Percentiles rank a stretch among this genome's conserved stretches.
These are phyloP conservation scores for Cylloceria caligata DNA, from an alignment of 2,888 invertebrate genomes.

Conservation along the genomic window DNA sequence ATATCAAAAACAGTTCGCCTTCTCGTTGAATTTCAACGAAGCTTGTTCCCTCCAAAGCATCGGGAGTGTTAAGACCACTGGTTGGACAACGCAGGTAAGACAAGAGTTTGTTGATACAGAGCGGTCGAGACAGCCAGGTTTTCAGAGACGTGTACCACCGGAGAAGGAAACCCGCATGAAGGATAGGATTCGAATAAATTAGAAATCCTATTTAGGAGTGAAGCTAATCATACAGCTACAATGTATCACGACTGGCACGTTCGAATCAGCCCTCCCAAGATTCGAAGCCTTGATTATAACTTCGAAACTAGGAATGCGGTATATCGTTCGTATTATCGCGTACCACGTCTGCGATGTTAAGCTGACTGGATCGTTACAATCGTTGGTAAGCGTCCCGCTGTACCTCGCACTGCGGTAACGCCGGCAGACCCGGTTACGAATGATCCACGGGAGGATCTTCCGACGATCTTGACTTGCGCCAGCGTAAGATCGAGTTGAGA, in stretches of 20 bases:
- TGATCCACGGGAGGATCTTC: background rate
- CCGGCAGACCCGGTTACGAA: background rate
- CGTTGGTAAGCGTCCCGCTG: too few species aligned
- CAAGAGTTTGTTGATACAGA: conserved; percentile 38
- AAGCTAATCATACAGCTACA: conserved; percentile 35
- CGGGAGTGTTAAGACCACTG: conserved; percentile 29
- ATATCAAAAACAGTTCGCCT: conserved; percentile 62
- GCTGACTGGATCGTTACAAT: background rate
- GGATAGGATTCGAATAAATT: conserved; percentile 56
- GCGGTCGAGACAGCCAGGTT: background rate
- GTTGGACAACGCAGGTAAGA: conserved; percentile 29
- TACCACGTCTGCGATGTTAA: background rate
- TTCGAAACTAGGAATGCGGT: background rate
- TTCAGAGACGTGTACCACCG: conserved; percentile 36
- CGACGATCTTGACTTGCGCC: background rate
- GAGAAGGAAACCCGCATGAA: conserved; percentile 19
- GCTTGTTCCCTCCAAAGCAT: conserved; percentile 2
- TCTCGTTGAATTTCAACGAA: conserved; percentile 60
- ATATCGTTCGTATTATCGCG: background rate
- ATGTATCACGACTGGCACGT: conserved; percentile 15
- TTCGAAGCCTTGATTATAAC: conserved; percentile 24
- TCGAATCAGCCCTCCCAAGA: conserved; percentile 24
- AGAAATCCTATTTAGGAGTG: conserved; percentile 47
- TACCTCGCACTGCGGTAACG: too few species aligned
- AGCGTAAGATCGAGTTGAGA: background rate